Conservation (phyloP, 2,888 invertebrate genomes). For the Lithophane socia region DNA sequence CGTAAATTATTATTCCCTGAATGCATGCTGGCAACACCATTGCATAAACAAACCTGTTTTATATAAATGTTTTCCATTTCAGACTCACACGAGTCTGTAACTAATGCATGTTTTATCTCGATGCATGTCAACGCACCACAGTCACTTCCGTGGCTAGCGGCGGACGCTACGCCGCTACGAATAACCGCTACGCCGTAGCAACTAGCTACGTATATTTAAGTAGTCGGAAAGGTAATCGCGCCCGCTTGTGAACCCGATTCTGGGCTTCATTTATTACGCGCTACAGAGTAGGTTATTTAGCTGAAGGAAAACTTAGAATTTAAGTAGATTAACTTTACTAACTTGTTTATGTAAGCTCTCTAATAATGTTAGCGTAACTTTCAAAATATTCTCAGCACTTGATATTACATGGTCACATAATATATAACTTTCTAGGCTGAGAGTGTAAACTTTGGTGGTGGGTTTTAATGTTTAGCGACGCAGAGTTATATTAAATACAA, state of each 20-base stretch:
- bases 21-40: too few species aligned
- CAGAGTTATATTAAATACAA: constrained; percentile 7
- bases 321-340: constrained; percentile 9
- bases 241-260: constrained; percentile 19
- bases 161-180: constrained; percentile 37
- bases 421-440: constrained; percentile 2
- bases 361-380: constrained; percentile 17
- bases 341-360: background rate
- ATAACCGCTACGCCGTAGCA: constrained; percentile 47
- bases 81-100: background rate
- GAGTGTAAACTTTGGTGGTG: background rate
- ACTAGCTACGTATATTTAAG: constrained; percentile 31
- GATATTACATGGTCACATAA: constrained; percentile 17
- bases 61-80: constrained; percentile 10
- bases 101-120: constrained; percentile 30
- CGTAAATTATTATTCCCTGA: background rate
- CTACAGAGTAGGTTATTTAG: constrained; percentile 24
- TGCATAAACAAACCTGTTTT: background rate
- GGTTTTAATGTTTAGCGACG: background rate
- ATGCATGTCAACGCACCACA: constrained; percentile 19
- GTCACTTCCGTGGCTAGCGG: constrained; percentile 4
- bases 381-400: constrained; percentile 27
- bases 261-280: constrained; percentile 26
- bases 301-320: constrained; percentile 10
- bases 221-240: constrained; percentile 16